Percentiles rank a stretch among this genome's conserved stretches.
These are phyloP conservation scores for Peromyscus attwateri DNA, from an alignment of 2,797 vertebrate genomes.

Conservation along the genomic window DNA sequence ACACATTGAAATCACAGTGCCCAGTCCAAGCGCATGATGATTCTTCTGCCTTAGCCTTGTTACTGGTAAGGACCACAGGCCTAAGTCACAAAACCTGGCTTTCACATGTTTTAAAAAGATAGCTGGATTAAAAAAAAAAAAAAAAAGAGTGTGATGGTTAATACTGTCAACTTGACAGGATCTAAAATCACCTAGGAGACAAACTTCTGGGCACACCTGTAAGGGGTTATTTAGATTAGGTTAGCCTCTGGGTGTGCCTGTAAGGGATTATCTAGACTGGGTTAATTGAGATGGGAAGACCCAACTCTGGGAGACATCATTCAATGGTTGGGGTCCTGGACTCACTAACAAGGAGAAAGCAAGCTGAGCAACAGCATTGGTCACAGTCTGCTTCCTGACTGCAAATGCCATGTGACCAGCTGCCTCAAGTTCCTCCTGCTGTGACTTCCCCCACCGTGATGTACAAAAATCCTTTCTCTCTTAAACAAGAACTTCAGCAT, in stretches of 20 bases:
- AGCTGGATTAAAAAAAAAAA: not conserved
- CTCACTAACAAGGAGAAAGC: not conserved
- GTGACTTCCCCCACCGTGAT: no score
- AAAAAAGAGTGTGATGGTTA: not conserved
- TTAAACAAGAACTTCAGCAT: not conserved
- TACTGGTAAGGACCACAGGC: no score
- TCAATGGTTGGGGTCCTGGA: not conserved
- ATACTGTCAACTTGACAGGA: not conserved
- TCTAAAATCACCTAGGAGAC: not conserved
- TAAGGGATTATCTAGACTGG: not conserved
- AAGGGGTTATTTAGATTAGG: not conserved
- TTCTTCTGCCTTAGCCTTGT: not conserved
- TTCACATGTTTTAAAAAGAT: not conserved
- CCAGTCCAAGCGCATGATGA: not conserved
- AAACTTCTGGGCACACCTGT: not conserved
- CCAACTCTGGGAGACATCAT: not conserved
- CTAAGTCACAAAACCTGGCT: no score
- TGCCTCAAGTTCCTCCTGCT: no score
- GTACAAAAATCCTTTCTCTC: not conserved
- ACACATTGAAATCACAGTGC: conserved; percentile 29
- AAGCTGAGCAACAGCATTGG: not conserved
- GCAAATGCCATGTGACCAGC: not conserved
- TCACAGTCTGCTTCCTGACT: not conserved
- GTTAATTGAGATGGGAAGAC: not conserved
- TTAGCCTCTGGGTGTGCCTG: no score